phyloP scores from a whole-genome alignment of 2,113 vertebrate species.

The Brevimyrus niger region DNA sequence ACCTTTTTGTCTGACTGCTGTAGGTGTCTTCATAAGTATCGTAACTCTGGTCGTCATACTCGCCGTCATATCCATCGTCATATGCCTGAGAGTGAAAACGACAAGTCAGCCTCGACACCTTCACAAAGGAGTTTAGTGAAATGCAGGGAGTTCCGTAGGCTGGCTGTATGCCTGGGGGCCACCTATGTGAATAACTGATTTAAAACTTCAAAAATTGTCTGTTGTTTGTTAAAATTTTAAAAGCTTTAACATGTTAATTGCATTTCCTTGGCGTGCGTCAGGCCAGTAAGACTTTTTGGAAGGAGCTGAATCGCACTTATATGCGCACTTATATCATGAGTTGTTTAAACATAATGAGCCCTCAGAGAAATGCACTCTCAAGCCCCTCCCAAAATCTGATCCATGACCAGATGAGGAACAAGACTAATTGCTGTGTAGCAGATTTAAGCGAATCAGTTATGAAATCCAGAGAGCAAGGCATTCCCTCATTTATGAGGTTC shows the following conservation, averaged over 20 bases:
- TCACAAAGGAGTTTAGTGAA: background rate
- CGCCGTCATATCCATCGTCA: conserved; percentile 87
- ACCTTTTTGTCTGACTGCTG: conserved; percentile 85
- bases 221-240: background rate
- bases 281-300: background rate
- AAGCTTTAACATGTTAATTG: background rate
- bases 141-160: background rate
- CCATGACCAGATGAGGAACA: conserved; percentile 15
- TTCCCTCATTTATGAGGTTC: conserved; percentile 36
- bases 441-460: conserved; percentile 40
- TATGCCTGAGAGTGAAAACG: conserved; percentile 67
- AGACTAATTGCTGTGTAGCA: conserved; percentile 35
- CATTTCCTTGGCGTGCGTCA: background rate
- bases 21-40: conserved; percentile 85
- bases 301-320: background rate
- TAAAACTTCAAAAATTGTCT: background rate
- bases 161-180: background rate
- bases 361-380: background rate
- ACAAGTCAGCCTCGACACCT: background rate
- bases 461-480: conserved; percentile 27
- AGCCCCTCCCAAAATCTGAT: background rate
- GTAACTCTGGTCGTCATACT: conserved; percentile 89
- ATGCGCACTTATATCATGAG: too few relatives aligned
- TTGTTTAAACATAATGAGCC: background rate
- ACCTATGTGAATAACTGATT: background rate